Conservation (phyloP, 2,888 invertebrate genomes). For the Xestobium rufovillosum region DNA sequence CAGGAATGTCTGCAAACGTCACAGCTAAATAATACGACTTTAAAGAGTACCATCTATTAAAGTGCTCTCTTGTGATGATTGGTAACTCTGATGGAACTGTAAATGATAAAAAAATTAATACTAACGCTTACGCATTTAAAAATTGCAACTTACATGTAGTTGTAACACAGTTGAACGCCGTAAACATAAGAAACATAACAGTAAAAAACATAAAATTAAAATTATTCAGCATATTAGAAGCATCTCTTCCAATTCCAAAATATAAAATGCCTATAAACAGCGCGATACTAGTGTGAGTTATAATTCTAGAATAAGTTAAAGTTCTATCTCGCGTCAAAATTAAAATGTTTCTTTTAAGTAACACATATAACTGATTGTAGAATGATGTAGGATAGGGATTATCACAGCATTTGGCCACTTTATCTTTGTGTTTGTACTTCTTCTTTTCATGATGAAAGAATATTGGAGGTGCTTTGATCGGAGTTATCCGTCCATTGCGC, state of each 20-base stretch:
- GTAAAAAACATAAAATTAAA: constrained; percentile 86
- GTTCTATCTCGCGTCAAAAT: constrained; percentile 64
- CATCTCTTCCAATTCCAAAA: constrained; percentile 80
- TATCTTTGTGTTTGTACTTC: constrained; percentile 14
- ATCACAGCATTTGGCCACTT: constrained; percentile 25
- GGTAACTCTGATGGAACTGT: constrained; percentile 58
- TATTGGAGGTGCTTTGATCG: constrained; percentile 44
- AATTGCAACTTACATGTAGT: constrained; percentile 76
- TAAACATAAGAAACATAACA: constrained; percentile 90
- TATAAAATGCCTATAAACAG: constrained; percentile 76
- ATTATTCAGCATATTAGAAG: constrained; percentile 73
- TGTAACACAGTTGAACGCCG: constrained; percentile 83
- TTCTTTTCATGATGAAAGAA: constrained; percentile 25
- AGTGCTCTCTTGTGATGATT: constrained; percentile 55
- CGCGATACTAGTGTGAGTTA: constrained; percentile 75
- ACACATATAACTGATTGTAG: constrained; percentile 50
- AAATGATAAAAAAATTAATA: constrained; percentile 22
- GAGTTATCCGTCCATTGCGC: constrained; percentile 46
- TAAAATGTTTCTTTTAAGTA: constrained; percentile 56
- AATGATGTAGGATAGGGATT: constrained; percentile 51
- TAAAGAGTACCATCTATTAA: constrained; percentile 62
- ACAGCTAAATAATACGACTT: constrained; percentile 57
- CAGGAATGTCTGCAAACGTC: constrained; percentile 60
- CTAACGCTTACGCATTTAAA: background rate
- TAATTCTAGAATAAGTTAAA: constrained; percentile 66